These are phyloP conservation scores for Folsomia manolachei DNA, from an alignment of 2,888 invertebrate species.

Conservation along the genomic window DNA sequence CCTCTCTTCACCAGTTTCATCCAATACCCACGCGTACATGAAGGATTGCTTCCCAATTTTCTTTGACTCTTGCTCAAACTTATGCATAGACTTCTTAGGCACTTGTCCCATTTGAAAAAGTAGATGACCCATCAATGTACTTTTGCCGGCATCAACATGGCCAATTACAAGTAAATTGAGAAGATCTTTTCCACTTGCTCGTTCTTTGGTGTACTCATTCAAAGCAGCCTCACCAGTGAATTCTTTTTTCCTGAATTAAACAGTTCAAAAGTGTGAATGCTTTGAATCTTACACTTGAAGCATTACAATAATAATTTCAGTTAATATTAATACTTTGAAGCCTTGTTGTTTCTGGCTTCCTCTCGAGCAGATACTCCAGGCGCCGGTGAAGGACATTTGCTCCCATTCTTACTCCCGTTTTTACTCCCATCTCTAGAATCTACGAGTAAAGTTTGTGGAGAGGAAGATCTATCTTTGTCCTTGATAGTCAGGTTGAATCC, in stretches of 20 bases:
- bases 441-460: neutral
- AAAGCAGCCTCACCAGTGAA: constrained; percentile 57
- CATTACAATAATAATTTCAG: neutral
- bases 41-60: constrained; percentile 97
- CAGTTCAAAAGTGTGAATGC: too few species aligned
- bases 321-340: neutral
- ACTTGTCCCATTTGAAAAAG: constrained; percentile 83
- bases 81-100: constrained; percentile 84
- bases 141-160: constrained; percentile 97
- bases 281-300: neutral
- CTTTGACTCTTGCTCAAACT: constrained; percentile 95
- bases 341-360: constrained; percentile 13
- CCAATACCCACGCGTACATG: constrained; percentile 97
- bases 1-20: constrained; percentile 96
- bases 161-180: constrained; percentile 88
- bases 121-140: constrained; percentile 94
- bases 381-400: constrained; percentile 37
- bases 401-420: constrained; percentile 13
- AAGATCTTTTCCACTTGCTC: constrained; percentile 77
- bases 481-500: constrained; percentile 37
- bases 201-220: constrained; percentile 68
- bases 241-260: constrained; percentile 40
- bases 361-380: too few species aligned
- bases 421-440: constrained; percentile 30
- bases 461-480: constrained; percentile 21